phyloP scores from a whole-genome alignment of 1,140 invertebrate species.

The Eriosoma lanigerum region DNA sequence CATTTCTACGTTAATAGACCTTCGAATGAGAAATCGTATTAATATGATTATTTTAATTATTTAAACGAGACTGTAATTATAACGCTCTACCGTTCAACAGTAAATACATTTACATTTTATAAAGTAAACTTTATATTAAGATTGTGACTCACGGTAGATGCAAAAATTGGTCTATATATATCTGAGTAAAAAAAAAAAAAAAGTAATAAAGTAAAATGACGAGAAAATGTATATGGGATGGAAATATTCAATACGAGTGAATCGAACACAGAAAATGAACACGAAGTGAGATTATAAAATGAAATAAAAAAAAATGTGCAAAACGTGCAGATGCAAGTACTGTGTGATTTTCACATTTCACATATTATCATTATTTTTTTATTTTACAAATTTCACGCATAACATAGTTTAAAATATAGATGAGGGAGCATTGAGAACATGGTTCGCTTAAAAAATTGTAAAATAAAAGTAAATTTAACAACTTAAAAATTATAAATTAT shows the following conservation, averaged over 20 bases:
- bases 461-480: too few species aligned
- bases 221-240: background rate
- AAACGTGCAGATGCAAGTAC: background rate
- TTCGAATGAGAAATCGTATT: background rate
- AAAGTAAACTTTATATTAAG: background rate
- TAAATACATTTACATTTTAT: background rate
- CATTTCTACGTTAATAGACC: background rate
- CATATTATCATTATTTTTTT: too few species aligned
- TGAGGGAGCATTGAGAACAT: too few species aligned
- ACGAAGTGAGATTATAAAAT: too few species aligned
- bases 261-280: background rate
- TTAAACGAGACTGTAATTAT: background rate
- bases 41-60: constrained; percentile 16
- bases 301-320: background rate
- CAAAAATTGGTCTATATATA: background rate
- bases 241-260: background rate
- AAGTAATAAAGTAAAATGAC: background rate
- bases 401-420: too few species aligned
- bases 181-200: background rate
- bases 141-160: background rate
- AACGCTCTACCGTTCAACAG: background rate
- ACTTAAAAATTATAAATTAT: too few species aligned
- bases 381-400: too few species aligned
- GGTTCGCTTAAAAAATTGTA: too few species aligned
- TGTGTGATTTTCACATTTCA: too few species aligned